These are phyloP conservation scores for Anolis apletophallus DNA, from an alignment of 2,797 vertebrate genomes.

Conservation along the genomic window DNA sequence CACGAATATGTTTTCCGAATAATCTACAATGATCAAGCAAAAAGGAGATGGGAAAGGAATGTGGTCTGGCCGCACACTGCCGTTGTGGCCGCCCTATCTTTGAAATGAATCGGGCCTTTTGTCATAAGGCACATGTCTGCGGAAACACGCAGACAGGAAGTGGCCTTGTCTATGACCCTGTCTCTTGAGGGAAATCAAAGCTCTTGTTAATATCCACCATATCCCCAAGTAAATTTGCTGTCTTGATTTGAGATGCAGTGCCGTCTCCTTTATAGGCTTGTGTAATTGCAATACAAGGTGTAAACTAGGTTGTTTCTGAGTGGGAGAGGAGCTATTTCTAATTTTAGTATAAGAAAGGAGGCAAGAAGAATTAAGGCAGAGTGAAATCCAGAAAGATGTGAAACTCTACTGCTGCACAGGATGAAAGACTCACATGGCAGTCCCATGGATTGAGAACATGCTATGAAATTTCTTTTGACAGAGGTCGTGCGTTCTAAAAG, in stretches of 20 bases:
- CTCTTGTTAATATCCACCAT: conserved; percentile 57
- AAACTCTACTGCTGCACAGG: not conserved
- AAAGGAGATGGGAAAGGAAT: conserved; percentile 63
- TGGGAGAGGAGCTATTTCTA: not conserved
- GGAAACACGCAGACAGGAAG: conserved; percentile 78
- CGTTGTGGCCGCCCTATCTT: conserved; percentile 64
- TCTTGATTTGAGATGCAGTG: conserved; percentile 46
- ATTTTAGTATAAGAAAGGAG: not conserved
- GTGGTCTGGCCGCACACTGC: conserved; percentile 57
- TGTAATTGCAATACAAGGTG: conserved; percentile 54
- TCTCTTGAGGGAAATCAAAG: conserved; percentile 70
- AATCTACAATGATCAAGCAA: conserved; percentile 67
- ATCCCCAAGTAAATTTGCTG: conserved; percentile 24
- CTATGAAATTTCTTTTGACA: no score
- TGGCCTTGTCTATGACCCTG: conserved; percentile 76
- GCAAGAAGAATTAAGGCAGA: not conserved
- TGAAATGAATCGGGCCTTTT: conserved; percentile 73
- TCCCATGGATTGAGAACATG: no score
- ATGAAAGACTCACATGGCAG: no score
- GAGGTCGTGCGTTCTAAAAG: no score
- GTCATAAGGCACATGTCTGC: conserved; percentile 70
- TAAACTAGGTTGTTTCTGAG: conserved; percentile 40
- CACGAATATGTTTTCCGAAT: conserved; percentile 62
- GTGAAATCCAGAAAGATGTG: not conserved
- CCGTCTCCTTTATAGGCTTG: conserved; percentile 17